Evolutionary conservation across 1,140 invertebrate species (phyloP), one percentile per base, ranked within the genome.

Genomic region (Cherax quadricarinatus): DNA sequence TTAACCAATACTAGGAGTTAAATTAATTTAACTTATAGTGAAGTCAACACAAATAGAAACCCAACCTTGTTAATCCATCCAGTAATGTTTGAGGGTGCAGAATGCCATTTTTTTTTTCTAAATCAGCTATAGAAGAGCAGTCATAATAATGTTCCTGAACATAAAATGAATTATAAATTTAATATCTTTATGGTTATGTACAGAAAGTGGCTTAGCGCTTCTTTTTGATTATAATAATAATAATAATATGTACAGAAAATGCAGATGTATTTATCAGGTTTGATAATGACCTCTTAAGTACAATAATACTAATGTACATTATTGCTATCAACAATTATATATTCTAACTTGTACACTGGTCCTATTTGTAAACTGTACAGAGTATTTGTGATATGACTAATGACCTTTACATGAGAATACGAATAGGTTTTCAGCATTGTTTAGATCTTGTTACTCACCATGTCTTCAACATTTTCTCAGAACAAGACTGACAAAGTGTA

Each of bases 121-220:
- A n/a, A 30, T 75, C 70, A 30, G 70, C 30, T 75, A 3, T 75
- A 75, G 30, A 24, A 75, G 7, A 30, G 12, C 70, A n/a, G 70
- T 75, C 70, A 75, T 30, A 75, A 75, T 30, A 75, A 75, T 75
- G 70, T 75, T 75, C 70, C 70, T 75, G 70, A 75, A 75, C n/a
- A 30, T 30, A 75, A 75, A 66, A 66, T 18, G 62, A 66, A 66
- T 66, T 57, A 5, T 66, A 66, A 66, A 66, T 66, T 9, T 57
- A 66, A 66, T 21, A 66, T 66, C 21, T 66, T 18, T 66, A 21
- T 66, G 62, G 62, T 57, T 57, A 7, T 57, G 53, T 57, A 57
- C 53, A 57, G 53, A 57, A 57, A 57, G 6, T 57, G 1, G n/a
- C n/a, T n/a, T n/a, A n/a, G n/a, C n/a, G n/a, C n/a, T n/a, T n/a